Base-by-base conservation (phyloP, 2,888 invertebrate species). In the Perizoma affinitatum region DNA sequence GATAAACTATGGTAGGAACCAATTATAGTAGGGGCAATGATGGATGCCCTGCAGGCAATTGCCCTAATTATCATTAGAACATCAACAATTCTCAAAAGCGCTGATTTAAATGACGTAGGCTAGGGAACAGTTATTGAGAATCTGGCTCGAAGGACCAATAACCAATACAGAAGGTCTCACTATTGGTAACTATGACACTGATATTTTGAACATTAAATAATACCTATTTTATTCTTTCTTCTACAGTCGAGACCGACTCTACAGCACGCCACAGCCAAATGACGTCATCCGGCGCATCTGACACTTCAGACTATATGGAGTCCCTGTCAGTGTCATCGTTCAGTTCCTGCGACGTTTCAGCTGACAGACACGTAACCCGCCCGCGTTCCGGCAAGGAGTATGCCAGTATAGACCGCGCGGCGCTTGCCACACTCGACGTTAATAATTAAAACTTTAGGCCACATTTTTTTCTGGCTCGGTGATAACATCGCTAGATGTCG, bases 251-350 rank as follows among this genome's bases (percentile, higher is more conserved):
- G 54, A 79, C 87, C 0, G 93, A 93, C 49, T 84, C 87, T 11
- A 86, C 91, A 2, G 89, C 88, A 4, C 91, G 94, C 4, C 89
- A 87, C 75, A 94, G 94, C 54, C 94, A 93, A 63, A 85, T 94
- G 72, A 94, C 94, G 0, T 95, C 95, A 58, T 95, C 95, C 72
- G 95, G 95, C 5, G 95, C 95, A 1, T 96, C 95, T 5, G 96
- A 96, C 79, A 95, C 95, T 79, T 95, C 95, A 0, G 96, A 96
- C 89, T 96, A 95, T 85, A 95, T 95, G 83, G 95, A 96, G 80
- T 95, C 95, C 0, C 87, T 95, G 34, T 95, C 95, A 0, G 91
- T 95, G 22, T 95, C 95, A 3, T 96, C 95, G 0, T 93, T 95
- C 75, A 94, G 95, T 66, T 95, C 95, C 5, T 94, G 93, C 58